Percentiles rank a stretch among this genome's conserved stretches.
Conservation (phyloP, 2,113 vertebrate species). For the Phrynosoma blainvillii region DNA sequence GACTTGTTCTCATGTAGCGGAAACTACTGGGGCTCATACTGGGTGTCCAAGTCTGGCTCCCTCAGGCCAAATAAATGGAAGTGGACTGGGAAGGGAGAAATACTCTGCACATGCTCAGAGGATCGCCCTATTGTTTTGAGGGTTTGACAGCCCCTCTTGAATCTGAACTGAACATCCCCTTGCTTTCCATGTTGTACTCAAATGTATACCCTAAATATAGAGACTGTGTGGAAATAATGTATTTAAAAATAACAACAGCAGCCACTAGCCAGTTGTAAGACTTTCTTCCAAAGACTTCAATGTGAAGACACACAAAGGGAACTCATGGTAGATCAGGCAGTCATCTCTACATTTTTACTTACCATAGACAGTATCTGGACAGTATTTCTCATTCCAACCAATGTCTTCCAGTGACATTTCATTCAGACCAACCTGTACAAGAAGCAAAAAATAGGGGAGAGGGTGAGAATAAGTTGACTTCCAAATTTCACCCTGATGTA, state of each 20-base stretch:
- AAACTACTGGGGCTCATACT: no score
- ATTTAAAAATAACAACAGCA: background rate
- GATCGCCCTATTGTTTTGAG: no score
- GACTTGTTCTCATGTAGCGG: no score
- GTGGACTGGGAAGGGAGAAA: background rate
- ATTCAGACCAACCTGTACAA: slow-evolving; percentile 70
- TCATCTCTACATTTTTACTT: slow-evolving; percentile 56
- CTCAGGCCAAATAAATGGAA: background rate
- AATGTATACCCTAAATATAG: background rate
- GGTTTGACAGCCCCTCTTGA: background rate
- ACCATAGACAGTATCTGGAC: slow-evolving; percentile 87
- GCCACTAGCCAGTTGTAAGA: no score
- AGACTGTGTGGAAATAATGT: background rate
- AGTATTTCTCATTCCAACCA: slow-evolving; percentile 73
- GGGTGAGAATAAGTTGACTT: background rate
- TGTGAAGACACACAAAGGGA: background rate
- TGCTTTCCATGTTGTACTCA: background rate
- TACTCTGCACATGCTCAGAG: background rate
- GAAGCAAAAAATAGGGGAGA: slow-evolving; percentile 8
- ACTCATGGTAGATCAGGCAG: slow-evolving; percentile 41
- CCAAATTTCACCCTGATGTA: background rate
- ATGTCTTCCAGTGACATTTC: slow-evolving; percentile 64
- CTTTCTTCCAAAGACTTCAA: background rate
- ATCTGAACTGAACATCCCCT: no score
- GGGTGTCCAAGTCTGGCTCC: no score